phyloP scores from a whole-genome alignment of 2,888 invertebrate species.

The Philereme vetulata region DNA sequence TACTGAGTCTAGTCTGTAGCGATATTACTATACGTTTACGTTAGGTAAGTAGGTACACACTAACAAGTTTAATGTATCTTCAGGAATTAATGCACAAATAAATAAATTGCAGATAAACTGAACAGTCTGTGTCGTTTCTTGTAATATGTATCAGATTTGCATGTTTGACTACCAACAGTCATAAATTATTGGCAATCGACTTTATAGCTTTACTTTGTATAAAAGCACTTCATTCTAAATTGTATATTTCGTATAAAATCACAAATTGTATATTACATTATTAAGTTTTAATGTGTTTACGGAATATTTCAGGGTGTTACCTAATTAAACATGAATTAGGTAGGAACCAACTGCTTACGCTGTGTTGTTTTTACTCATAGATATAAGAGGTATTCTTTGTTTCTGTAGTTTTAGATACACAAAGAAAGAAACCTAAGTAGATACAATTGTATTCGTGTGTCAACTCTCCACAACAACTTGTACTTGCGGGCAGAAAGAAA shows the following conservation, averaged over 20 bases:
- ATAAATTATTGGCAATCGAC: constrained; percentile 48
- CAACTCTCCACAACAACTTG: background rate
- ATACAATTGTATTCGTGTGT: too few species aligned
- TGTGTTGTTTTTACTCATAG: too few species aligned
- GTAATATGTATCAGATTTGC: constrained; percentile 1
- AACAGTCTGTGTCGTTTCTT: background rate
- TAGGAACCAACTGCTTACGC: too few species aligned
- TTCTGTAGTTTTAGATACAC: too few species aligned
- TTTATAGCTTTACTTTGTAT: constrained; percentile 46
- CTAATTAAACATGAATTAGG: too few species aligned
- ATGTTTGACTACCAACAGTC: constrained; percentile 20
- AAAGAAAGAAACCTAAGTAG: too few species aligned
- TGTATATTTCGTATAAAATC: constrained; percentile 33
- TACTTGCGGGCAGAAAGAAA: constrained; percentile 12
- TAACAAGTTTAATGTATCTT: too few species aligned
- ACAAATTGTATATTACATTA: constrained; percentile 40
- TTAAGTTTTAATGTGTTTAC: constrained; percentile 29
- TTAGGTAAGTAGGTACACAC: too few species aligned
- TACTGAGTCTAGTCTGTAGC: too few species aligned
- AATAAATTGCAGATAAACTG: background rate
- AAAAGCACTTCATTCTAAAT: constrained; percentile 35
- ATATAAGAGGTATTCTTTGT: too few species aligned
- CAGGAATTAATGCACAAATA: too few species aligned
- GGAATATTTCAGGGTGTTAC: constrained; percentile 14
- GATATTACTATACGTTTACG: too few species aligned